Percentiles rank a stretch among this genome's conserved stretches.
These are phyloP conservation scores for Epiblema foenella DNA, from an alignment of 2,888 invertebrate species.

Conservation along the genomic window DNA sequence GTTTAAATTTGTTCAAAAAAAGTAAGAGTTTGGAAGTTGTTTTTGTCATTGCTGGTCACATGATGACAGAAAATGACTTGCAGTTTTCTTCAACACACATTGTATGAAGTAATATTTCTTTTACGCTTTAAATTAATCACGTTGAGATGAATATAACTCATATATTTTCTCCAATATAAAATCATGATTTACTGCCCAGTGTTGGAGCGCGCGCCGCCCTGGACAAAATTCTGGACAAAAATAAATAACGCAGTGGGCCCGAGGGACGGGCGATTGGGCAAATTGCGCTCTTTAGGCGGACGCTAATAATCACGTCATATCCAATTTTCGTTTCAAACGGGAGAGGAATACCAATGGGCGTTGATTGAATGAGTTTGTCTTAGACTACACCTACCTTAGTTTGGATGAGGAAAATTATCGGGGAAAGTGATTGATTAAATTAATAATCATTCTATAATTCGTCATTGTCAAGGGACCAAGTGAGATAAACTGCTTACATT, in stretches of 20 bases:
- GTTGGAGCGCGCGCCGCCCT: conserved; percentile 36
- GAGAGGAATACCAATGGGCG: conserved; percentile 41
- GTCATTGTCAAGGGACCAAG: background rate
- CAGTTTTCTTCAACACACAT: background rate
- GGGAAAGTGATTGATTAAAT: conserved; percentile 8
- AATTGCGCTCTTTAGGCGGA: conserved; percentile 43
- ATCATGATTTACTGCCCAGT: conserved; percentile 38
- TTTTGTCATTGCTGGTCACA: background rate
- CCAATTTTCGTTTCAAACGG: conserved; percentile 43
- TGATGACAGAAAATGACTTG: background rate
- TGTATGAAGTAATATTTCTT: background rate
- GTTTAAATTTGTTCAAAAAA: conserved; percentile 11
- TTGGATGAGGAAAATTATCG: conserved; percentile 3
- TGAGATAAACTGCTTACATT: background rate
- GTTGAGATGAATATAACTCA: background rate
- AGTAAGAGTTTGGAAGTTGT: background rate
- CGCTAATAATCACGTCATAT: conserved; percentile 45
- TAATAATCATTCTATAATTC: background rate
- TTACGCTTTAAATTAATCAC: background rate
- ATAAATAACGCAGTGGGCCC: conserved; percentile 63
- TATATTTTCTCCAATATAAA: conserved; percentile 8
- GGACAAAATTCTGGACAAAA: conserved; percentile 44
- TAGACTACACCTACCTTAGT: conserved; percentile 19
- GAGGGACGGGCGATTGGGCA: conserved; percentile 54
- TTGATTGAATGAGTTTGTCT: conserved; percentile 42